Percentiles rank a stretch among this genome's conserved stretches.
Conservation (phyloP, 2,888 invertebrate species). For the Pantelozetes paolii region DNA sequence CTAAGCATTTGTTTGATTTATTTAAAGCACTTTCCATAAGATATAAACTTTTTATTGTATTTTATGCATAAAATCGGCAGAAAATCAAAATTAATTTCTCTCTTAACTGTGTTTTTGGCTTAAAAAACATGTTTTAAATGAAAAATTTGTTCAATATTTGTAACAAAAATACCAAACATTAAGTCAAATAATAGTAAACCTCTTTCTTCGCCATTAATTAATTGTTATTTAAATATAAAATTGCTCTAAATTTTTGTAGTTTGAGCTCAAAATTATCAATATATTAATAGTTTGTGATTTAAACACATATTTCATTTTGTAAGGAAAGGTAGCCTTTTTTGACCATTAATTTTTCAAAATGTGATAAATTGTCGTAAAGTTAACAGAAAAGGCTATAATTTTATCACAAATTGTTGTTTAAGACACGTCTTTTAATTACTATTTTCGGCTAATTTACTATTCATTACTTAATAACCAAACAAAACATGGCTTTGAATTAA, state of each 20-base stretch:
- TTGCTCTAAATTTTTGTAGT: conserved; percentile 24
- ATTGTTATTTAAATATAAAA: conserved; percentile 28
- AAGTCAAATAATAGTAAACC: background rate
- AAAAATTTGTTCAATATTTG: background rate
- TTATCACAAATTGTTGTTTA: background rate
- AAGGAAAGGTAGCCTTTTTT: too few species aligned
- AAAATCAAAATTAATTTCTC: background rate
- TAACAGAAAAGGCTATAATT: background rate
- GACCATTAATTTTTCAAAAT: background rate
- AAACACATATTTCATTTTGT: too few species aligned
- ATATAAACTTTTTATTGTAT: background rate
- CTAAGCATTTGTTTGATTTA: background rate
- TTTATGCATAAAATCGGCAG: background rate
- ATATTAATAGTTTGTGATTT: too few species aligned
- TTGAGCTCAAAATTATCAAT: too few species aligned
- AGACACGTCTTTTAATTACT: background rate
- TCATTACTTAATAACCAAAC: background rate
- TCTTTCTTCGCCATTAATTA: conserved; percentile 11
- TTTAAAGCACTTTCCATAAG: background rate
- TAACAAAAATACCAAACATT: background rate
- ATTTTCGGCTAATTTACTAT: background rate
- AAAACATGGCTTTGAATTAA: conserved; percentile 9
- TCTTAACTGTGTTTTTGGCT: too few species aligned
- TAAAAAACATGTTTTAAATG: background rate
- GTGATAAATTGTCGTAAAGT: background rate